phyloP scores from a whole-genome alignment of 2,888 invertebrate species.

The Nipponacmea schrenckii region DNA sequence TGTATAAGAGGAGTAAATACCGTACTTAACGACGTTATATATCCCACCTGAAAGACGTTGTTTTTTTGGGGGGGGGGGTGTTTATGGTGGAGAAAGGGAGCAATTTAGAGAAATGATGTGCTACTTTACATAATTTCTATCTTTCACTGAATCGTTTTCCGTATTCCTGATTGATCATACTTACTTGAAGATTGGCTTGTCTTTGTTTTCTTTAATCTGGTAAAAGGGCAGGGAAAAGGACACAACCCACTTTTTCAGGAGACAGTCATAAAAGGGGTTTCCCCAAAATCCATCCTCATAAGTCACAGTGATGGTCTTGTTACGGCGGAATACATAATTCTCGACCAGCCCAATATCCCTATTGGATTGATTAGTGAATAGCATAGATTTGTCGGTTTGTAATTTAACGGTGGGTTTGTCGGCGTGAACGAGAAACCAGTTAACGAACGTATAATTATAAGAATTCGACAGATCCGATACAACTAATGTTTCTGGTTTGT shows the following conservation, averaged over 20 bases:
- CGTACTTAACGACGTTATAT: no score
- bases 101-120: no score
- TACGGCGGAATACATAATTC: slow-evolving; percentile 23
- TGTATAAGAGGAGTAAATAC: no score
- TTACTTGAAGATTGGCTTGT: slow-evolving; percentile 44
- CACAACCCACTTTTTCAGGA: slow-evolving; percentile 44
- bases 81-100: no score
- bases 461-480: slow-evolving; percentile 30
- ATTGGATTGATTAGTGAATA: slow-evolving; percentile 23
- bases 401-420: slow-evolving; percentile 12
- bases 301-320: slow-evolving; percentile 25
- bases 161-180: slow-evolving; percentile 18
- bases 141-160: no score
- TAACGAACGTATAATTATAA: slow-evolving; percentile 27
- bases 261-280: slow-evolving; percentile 49
- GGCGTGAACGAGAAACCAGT: slow-evolving; percentile 30
- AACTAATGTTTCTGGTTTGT: slow-evolving; percentile 23
- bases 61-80: no score
- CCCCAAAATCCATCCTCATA: slow-evolving; percentile 44
- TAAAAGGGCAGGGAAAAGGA: slow-evolving; percentile 51
- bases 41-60: no score
- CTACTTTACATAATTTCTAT: no score
- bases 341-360: slow-evolving; percentile 25
- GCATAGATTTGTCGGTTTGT: slow-evolving; percentile 15
- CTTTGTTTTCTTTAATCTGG: slow-evolving; percentile 23